Percentiles rank a stretch among this genome's conserved stretches.
These are phyloP conservation scores for Aspidapion aeneum DNA, from an alignment of 2,888 invertebrate genomes.

Conservation along the genomic window DNA sequence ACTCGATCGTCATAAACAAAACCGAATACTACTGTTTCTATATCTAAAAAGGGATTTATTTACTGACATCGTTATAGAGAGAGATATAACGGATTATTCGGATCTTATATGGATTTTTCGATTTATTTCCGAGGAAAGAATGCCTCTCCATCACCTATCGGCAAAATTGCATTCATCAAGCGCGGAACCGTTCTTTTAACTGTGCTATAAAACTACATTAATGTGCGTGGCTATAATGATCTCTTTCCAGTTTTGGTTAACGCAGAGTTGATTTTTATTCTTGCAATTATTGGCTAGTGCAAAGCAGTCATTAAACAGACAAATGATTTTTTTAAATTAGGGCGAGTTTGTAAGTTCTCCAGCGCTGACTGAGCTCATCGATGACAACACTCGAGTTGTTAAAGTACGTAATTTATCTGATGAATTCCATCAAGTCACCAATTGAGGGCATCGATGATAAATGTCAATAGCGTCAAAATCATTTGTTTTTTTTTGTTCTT, in stretches of 20 bases:
- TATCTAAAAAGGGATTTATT: slow-evolving; percentile 46
- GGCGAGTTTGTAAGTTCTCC: no score
- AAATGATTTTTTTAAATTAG: no score
- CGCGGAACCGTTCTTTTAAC: neutral
- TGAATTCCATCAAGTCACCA: no score
- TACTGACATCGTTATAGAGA: slow-evolving; percentile 28
- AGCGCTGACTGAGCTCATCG: no score
- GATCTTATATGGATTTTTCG: slow-evolving; percentile 35
- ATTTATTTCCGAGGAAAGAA: slow-evolving; percentile 23
- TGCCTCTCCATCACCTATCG: neutral
- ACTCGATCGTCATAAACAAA: slow-evolving; percentile 42
- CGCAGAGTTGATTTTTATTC: neutral
- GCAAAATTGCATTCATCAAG: neutral
- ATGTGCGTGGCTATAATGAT: neutral
- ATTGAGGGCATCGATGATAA: no score
- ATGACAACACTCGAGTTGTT: no score
- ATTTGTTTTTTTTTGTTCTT: no score
- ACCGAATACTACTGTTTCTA: slow-evolving; percentile 40
- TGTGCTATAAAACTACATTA: neutral
- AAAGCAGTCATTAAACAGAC: no score
- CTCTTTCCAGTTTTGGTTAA: neutral
- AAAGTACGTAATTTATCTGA: no score
- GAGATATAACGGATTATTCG: slow-evolving; percentile 32
- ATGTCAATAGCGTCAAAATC: no score
- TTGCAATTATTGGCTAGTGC: neutral